Conservation (phyloP, 2,113 vertebrate genomes). For the Bufo gargarizans region DNA sequence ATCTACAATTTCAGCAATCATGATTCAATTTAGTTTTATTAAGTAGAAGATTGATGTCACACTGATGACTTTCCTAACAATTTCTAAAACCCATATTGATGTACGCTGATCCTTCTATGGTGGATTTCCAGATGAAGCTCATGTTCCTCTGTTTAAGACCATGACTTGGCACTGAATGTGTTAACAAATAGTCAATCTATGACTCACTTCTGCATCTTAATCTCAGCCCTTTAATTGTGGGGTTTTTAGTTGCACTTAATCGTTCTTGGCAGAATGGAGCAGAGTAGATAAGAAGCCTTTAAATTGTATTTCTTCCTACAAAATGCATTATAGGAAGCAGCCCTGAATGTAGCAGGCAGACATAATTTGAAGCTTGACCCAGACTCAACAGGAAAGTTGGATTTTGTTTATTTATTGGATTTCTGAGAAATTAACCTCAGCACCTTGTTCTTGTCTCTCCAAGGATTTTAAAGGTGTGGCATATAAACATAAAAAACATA, state of each 20-base stretch:
- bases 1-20: slow-evolving; percentile 44
- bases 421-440: slow-evolving; percentile 33
- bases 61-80: slow-evolving; percentile 20
- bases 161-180: slow-evolving; percentile 2
- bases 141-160: neutral
- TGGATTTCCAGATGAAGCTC: neutral
- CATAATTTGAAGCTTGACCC: slow-evolving; percentile 34
- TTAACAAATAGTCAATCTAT: slow-evolving; percentile 45
- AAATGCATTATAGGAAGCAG: slow-evolving; percentile 50
- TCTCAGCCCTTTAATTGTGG: slow-evolving; percentile 39
- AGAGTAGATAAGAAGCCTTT: slow-evolving; percentile 45
- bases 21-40: slow-evolving; percentile 37
- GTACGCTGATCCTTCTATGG: neutral
- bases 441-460: neutral
- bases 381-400: slow-evolving; percentile 46
- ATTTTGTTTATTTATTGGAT: slow-evolving; percentile 29
- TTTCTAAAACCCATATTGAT: neutral
- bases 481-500: neutral
- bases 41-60: slow-evolving; percentile 24
- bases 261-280: slow-evolving; percentile 44
- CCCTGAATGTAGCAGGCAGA: slow-evolving; percentile 42
- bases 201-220: slow-evolving; percentile 28
- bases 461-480: slow-evolving; percentile 3
- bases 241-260: slow-evolving; percentile 56
- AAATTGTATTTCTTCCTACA: slow-evolving; percentile 54